A percentile compares a stretch with the other conserved stretches of the same genome.
Evolutionary conservation across 2,113 vertebrate species (phyloP).

Genomic region (Anser cygnoides): DNA sequence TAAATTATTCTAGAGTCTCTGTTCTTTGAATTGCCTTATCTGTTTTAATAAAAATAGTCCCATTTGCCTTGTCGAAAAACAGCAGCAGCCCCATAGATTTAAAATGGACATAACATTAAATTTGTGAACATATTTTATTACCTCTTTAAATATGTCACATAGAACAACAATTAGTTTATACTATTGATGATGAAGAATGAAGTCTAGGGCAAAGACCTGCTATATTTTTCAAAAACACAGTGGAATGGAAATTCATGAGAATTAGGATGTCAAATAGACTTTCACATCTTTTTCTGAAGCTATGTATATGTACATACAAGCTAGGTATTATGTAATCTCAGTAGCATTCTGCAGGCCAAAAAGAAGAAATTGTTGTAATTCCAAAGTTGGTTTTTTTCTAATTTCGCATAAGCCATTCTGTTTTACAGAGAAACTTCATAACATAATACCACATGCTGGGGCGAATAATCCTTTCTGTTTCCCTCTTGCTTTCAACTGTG

Average conservation of each 20-base stretch:
- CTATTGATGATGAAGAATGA: not conserved
- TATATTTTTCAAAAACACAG: not conserved
- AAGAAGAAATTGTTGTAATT: no score
- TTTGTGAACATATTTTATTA: not conserved
- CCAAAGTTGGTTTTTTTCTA: no score
- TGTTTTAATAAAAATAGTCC: not conserved
- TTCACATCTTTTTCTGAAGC: not conserved
- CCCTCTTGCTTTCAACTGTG: not conserved
- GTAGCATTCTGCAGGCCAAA: no score
- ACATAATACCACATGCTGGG: not conserved
- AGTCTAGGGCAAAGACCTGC: not conserved
- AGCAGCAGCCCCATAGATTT: not conserved
- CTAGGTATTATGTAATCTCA: no score
- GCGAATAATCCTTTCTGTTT: not conserved
- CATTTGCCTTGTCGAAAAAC: not conserved
- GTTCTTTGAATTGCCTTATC: not conserved
- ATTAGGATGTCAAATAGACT: not conserved
- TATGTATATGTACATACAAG: not conserved
- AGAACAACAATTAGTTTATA: not conserved
- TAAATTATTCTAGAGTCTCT: not conserved
- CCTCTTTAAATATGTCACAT: not conserved
- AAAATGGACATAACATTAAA: not conserved
- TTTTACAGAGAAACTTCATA: no score
- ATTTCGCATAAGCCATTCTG: no score
- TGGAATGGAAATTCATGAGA: not conserved